These are phyloP conservation scores for Nephila pilipes DNA, from an alignment of 1,140 invertebrate species.

Conservation along the genomic window DNA sequence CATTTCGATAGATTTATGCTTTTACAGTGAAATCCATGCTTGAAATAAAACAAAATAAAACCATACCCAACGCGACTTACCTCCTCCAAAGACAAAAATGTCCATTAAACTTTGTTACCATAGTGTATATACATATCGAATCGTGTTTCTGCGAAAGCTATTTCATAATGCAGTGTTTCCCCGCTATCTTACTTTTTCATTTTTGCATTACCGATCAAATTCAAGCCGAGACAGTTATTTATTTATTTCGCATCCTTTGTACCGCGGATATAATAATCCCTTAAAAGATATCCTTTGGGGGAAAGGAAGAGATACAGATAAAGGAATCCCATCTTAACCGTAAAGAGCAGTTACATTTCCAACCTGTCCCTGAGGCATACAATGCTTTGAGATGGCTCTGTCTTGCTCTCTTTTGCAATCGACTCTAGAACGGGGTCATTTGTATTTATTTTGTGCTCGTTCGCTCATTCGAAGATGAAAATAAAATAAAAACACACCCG, in stretches of 20 bases:
- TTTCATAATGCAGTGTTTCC: conserved; percentile 18
- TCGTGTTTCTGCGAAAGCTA: neutral
- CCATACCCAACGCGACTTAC: neutral
- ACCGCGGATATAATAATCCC: conserved; percentile 50
- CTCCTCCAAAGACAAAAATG: neutral
- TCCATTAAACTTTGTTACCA: conserved; percentile 21
- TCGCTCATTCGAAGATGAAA: conserved; percentile 18
- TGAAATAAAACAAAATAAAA: neutral
- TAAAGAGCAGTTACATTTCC: conserved; percentile 49
- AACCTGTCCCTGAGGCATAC: neutral
- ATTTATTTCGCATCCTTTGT: conserved; percentile 49
- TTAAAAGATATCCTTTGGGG: conserved; percentile 25
- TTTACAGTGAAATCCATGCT: neutral
- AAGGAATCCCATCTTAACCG: conserved; percentile 57
- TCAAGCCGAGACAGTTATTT: neutral
- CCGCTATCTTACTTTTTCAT: neutral
- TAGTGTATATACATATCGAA: neutral
- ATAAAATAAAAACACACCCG: neutral
- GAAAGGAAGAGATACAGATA: neutral
- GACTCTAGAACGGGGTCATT: conserved; percentile 34
- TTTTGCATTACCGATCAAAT: conserved; percentile 34
- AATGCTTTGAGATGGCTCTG: neutral
- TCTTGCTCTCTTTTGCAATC: conserved; percentile 42
- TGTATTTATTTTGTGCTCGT: conserved; percentile 62
- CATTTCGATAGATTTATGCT: conserved; percentile 3